Conservation (phyloP, 2,797 vertebrate species). For the Naso thynnoides region DNA sequence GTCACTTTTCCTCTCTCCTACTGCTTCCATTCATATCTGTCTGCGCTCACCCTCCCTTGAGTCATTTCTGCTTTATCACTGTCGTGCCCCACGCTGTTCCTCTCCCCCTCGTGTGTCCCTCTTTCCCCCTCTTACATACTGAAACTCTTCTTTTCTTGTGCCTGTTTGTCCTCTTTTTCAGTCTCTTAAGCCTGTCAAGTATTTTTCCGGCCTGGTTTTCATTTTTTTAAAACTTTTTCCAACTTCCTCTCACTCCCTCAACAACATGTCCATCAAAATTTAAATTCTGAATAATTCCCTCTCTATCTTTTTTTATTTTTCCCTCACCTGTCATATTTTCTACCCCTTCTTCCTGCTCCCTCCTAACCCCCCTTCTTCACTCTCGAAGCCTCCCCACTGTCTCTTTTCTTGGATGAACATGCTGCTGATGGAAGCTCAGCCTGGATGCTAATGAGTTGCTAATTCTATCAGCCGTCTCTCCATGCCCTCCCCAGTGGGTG, state of each 20-base stretch:
- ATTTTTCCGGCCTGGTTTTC: slow-evolving; percentile 4
- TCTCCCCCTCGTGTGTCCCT: slow-evolving; percentile 27
- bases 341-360: not conserved
- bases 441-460: slow-evolving; percentile 78
- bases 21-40: slow-evolving; percentile 65
- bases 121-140: slow-evolving; percentile 35
- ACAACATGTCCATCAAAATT: slow-evolving; percentile 38
- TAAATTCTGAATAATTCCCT: slow-evolving; percentile 19
- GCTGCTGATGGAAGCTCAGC: slow-evolving; percentile 61
- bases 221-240: slow-evolving; percentile 10
- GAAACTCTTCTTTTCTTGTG: slow-evolving; percentile 18
- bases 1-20: slow-evolving; percentile 64
- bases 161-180: slow-evolving; percentile 36
- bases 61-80: slow-evolving; percentile 68
- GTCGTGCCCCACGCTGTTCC: slow-evolving; percentile 50
- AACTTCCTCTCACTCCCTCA: slow-evolving; percentile 37
- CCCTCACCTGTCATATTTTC: slow-evolving; percentile 37
- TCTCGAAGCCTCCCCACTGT: slow-evolving; percentile 21
- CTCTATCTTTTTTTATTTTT: slow-evolving; percentile 2
- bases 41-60: slow-evolving; percentile 57
- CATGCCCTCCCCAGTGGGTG: slow-evolving; percentile 58
- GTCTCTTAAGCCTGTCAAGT: slow-evolving; percentile 37
- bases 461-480: slow-evolving; percentile 73
- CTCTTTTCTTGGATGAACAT: slow-evolving; percentile 58
- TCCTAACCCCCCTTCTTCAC: not conserved